Evolutionary conservation across 2,797 vertebrate genomes (phyloP).

Genomic region (Chloroceryle amazona): DNA sequence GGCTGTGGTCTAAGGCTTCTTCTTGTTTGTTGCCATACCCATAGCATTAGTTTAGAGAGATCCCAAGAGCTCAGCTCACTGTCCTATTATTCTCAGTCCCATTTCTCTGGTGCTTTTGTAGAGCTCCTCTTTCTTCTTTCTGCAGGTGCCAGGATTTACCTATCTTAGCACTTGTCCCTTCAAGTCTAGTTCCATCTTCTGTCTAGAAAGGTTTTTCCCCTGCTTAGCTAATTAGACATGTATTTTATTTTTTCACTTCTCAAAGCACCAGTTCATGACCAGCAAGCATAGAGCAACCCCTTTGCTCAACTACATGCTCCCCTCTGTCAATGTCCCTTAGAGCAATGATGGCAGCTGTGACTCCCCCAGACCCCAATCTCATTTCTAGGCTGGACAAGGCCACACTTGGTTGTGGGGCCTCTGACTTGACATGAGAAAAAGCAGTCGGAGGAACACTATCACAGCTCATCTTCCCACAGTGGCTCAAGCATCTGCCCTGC

Average conservation of each 20-base stretch:
- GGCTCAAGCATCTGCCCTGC: not conserved
- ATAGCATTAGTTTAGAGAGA: not conserved
- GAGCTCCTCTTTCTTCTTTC: not conserved
- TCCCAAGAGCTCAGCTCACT: not conserved
- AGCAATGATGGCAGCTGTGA: not conserved
- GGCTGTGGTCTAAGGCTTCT: not conserved
- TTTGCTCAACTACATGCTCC: not conserved
- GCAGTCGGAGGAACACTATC: not conserved
- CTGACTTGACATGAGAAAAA: not conserved
- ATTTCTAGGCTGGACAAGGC: not conserved
- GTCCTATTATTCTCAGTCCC: not conserved
- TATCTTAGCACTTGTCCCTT: not conserved
- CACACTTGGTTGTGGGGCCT: not conserved
- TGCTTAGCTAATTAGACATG: not conserved
- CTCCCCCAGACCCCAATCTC: fast-evolving
- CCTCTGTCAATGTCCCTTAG: fast-evolving
- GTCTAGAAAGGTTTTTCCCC: not conserved
- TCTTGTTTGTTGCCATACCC: not conserved
- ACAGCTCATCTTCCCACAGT: not conserved
- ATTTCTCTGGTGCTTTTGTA: not conserved
- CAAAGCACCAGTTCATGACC: not conserved
- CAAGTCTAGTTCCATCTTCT: not conserved
- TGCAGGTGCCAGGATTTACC: not conserved
- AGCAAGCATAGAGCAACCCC: not conserved
- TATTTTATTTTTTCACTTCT: not conserved